Conservation (phyloP, 2,797 vertebrate species). For the Syngnathus acus region DNA sequence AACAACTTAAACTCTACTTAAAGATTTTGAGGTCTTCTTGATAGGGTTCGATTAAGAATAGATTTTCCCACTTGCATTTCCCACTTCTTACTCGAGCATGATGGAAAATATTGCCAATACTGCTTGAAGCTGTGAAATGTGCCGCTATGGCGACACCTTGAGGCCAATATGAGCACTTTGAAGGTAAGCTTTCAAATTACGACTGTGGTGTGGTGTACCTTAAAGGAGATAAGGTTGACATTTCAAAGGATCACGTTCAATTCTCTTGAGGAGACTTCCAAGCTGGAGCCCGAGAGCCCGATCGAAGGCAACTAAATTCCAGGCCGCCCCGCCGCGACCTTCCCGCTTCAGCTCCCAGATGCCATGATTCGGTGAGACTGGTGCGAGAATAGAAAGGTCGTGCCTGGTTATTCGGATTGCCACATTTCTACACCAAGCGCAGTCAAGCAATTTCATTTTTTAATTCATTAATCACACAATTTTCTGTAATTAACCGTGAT, state of each 20-base stretch:
- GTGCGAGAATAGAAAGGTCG: slow-evolving; percentile 34
- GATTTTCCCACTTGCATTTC: no score
- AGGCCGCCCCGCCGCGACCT: no score
- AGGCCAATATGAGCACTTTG: slow-evolving; percentile 20
- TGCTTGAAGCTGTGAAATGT: slow-evolving; percentile 5
- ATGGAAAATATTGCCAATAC: no score
- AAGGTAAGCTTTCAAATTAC: neutral
- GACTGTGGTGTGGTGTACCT: neutral
- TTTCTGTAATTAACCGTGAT: no score
- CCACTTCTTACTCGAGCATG: no score
- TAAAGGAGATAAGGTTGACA: neutral
- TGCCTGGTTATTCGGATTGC: neutral
- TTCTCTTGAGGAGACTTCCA: neutral
- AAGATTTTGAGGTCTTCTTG: no score
- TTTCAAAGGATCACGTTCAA: neutral
- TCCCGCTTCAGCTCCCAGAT: no score
- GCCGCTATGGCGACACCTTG: slow-evolving; percentile 54
- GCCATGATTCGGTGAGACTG: slow-evolving; percentile 42
- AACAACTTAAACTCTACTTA: no score
- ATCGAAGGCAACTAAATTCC: slow-evolving; percentile 3
- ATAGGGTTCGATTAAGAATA: no score
- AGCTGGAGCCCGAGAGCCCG: slow-evolving; percentile 41
- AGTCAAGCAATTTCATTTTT: no score
- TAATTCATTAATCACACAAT: no score
- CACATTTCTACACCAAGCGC: neutral